These are phyloP conservation scores for Falco rusticolus DNA, from an alignment of 2,797 vertebrate species.

Conservation along the genomic window DNA sequence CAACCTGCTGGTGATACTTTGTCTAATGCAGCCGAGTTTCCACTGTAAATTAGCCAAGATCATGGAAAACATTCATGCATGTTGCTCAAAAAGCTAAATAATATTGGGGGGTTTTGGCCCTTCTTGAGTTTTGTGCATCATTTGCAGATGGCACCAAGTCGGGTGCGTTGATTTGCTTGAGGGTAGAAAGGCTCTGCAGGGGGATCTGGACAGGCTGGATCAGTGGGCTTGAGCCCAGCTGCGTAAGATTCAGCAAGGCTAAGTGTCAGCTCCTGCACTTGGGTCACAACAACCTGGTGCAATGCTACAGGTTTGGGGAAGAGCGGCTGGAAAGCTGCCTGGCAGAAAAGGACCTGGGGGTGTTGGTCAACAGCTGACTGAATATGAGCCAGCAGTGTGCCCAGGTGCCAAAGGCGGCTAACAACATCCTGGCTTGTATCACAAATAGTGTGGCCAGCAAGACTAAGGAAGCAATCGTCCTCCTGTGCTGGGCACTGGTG, in stretches of 20 bases:
- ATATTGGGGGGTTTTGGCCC: rapidly evolving
- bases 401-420: no score
- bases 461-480: no score
- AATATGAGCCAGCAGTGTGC: no score
- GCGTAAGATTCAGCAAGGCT: no score
- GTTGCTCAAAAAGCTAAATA: background rate
- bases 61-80: background rate
- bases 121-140: background rate
- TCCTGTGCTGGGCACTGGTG: no score
- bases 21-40: background rate
- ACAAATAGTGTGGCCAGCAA: no score
- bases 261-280: background rate
- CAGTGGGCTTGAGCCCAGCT: rapidly evolving
- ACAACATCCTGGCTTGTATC: no score
- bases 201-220: background rate
- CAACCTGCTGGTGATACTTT: background rate
- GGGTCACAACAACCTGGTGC: background rate
- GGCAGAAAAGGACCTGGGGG: no score
- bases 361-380: no score
- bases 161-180: background rate
- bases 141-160: background rate
- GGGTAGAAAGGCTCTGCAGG: background rate
- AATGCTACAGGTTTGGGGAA: no score
- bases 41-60: background rate
- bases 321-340: no score